These are phyloP conservation scores for Phaonia tiefii DNA, from an alignment of 2,888 invertebrate genomes.

Conservation along the genomic window DNA sequence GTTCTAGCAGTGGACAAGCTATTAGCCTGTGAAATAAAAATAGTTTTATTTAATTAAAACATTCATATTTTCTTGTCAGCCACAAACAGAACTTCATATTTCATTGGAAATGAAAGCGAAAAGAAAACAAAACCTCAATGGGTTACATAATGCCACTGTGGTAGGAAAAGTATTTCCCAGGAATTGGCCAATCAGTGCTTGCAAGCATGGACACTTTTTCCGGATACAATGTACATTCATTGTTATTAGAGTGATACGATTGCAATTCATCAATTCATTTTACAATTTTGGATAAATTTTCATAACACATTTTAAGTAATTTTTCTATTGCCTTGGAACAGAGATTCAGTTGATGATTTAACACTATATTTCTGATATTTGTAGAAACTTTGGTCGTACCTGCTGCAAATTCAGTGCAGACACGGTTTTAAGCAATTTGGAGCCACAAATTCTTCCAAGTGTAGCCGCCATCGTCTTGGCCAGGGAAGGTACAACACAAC, in stretches of 20 bases:
- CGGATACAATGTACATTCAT: not conserved
- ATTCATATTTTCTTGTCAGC: not conserved
- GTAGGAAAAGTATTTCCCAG: slow-evolving; percentile 38
- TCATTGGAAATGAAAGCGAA: not conserved
- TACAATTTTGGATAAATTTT: not conserved
- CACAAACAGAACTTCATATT: no score
- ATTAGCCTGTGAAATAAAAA: slow-evolving; percentile 83
- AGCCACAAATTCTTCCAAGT: slow-evolving; percentile 92
- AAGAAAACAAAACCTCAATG: slow-evolving; percentile 63
- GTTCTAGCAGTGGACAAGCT: slow-evolving; percentile 88
- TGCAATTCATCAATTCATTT: not conserved
- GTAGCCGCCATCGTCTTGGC: slow-evolving; percentile 94
- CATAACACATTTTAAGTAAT: not conserved
- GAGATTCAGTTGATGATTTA: slow-evolving; percentile 46
- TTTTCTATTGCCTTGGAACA: no score
- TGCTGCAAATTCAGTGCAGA: slow-evolving; percentile 86
- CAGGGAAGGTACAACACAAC: slow-evolving; percentile 71
- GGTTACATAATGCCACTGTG: slow-evolving; percentile 62
- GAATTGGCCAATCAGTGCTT: not conserved
- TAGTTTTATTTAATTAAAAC: slow-evolving; percentile 23
- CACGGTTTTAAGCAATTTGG: slow-evolving; percentile 89
- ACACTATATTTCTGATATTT: slow-evolving; percentile 19
- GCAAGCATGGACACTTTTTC: slow-evolving; percentile 34
- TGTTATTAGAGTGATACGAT: no score
- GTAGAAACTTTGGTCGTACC: slow-evolving; percentile 79